Percentiles rank a stretch among this genome's conserved stretches.
These are phyloP conservation scores for Gymnocephalus cernua DNA, from an alignment of 2,113 vertebrate genomes.

Conservation along the genomic window DNA sequence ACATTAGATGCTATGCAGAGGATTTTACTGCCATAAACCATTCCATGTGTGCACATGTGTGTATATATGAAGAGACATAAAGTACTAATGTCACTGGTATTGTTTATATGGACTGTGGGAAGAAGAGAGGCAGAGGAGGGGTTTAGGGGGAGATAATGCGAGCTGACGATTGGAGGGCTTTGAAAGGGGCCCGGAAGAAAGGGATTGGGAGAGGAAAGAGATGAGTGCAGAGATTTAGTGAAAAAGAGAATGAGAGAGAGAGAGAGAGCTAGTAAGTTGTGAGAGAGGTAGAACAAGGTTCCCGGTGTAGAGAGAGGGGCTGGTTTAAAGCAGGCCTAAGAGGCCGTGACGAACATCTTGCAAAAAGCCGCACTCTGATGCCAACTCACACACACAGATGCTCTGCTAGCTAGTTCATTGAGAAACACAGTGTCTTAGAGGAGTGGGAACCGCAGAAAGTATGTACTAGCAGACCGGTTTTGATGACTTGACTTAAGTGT, in stretches of 20 bases:
- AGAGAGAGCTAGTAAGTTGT: constrained; percentile 31
- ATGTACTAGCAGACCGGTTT: constrained; percentile 6
- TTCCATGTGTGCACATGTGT: not conserved
- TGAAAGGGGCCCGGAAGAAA: constrained; percentile 62
- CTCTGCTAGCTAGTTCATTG: constrained; percentile 10
- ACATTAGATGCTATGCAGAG: not conserved
- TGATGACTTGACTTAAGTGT: not conserved
- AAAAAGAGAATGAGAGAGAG: constrained; percentile 26
- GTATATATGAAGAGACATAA: not conserved
- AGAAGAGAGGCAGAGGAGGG: constrained; percentile 60
- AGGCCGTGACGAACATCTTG: constrained; percentile 62
- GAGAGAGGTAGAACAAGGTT: constrained; percentile 59
- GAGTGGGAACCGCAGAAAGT: constrained; percentile 16
- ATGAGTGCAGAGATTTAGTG: constrained; percentile 60
- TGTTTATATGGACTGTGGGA: constrained; percentile 71
- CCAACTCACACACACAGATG: constrained; percentile 53
- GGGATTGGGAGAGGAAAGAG: constrained; percentile 45
- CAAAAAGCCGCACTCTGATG: constrained; percentile 56
- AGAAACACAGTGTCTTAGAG: constrained; percentile 21
- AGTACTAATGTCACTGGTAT: constrained; percentile 34
- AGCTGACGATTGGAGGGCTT: constrained; percentile 53
- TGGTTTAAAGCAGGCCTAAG: constrained; percentile 60
- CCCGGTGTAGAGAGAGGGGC: constrained; percentile 42
- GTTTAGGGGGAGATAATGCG: constrained; percentile 51
- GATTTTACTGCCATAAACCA: constrained; percentile 20